These are phyloP conservation scores for Pomatorhinus ruficollis DNA, from an alignment of 2,113 vertebrate genomes.

Conservation along the genomic window DNA sequence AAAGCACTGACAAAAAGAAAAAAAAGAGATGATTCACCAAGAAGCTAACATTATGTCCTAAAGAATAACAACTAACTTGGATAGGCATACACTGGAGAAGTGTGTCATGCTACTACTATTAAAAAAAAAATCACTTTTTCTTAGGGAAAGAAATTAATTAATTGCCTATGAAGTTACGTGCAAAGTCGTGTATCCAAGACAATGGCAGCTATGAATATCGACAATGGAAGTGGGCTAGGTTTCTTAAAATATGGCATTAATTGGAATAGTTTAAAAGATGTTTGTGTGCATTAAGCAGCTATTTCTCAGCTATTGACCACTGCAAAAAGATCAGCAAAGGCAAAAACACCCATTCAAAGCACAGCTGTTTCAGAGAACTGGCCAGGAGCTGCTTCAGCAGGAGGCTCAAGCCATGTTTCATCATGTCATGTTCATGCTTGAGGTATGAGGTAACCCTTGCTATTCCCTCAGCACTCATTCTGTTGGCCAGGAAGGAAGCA, in stretches of 20 bases:
- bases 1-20: not conserved
- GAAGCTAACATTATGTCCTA: slow-evolving; percentile 31
- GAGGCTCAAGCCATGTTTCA: not conserved
- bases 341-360: not conserved
- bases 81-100: not conserved
- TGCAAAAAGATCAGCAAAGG: not conserved
- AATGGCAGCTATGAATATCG: not conserved
- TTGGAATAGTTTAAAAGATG: not conserved
- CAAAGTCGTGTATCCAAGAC: not conserved
- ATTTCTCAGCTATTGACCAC: not conserved
- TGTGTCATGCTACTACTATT: not conserved
- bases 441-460: not conserved
- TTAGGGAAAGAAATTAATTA: not conserved
- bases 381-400: not conserved
- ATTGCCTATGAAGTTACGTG: not conserved
- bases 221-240: not conserved
- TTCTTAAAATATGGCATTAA: not conserved
- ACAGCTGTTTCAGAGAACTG: not conserved
- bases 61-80: not conserved
- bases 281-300: not conserved
- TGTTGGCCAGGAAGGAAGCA: not conserved
- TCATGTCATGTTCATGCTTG: not conserved
- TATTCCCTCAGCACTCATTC: not conserved
- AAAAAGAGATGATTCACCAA: not conserved
- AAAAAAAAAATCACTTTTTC: not conserved